Evolutionary conservation across 2,797 vertebrate species (phyloP).

Genomic region (Coendou prehensilis): DNA sequence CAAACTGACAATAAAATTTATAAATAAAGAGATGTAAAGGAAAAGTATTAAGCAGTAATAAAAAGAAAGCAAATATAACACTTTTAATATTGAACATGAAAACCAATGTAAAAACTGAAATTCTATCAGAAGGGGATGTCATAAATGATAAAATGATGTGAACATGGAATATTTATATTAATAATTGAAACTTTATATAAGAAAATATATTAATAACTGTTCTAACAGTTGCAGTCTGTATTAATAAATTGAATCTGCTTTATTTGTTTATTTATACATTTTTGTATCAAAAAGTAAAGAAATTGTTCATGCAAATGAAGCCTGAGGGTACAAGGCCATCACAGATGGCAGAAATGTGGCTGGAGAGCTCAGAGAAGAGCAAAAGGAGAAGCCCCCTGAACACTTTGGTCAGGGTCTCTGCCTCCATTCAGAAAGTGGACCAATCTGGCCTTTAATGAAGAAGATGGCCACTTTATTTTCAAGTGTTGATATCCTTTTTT

Average conservation of each 20-base stretch:
- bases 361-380: not conserved
- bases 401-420: not conserved
- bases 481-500: not conserved
- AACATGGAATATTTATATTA: constrained; percentile 22
- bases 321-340: not conserved
- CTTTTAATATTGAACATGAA: not conserved
- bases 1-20: not conserved
- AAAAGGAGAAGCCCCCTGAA: not conserved
- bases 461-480: not conserved
- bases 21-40: not conserved
- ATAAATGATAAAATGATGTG: not conserved
- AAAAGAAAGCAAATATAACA: not conserved
- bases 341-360: not conserved
- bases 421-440: not conserved
- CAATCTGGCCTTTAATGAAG: not conserved
- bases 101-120: constrained; percentile 7
- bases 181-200: not conserved
- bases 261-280: constrained; percentile 34
- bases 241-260: not conserved
- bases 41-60: not conserved
- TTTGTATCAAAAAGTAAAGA: not conserved
- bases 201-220: not conserved
- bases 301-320: not conserved
- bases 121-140: not conserved
- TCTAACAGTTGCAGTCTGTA: not conserved